Evolutionary conservation across 1,140 invertebrate genomes (phyloP).

Genomic region (Papilio polyxenes): DNA sequence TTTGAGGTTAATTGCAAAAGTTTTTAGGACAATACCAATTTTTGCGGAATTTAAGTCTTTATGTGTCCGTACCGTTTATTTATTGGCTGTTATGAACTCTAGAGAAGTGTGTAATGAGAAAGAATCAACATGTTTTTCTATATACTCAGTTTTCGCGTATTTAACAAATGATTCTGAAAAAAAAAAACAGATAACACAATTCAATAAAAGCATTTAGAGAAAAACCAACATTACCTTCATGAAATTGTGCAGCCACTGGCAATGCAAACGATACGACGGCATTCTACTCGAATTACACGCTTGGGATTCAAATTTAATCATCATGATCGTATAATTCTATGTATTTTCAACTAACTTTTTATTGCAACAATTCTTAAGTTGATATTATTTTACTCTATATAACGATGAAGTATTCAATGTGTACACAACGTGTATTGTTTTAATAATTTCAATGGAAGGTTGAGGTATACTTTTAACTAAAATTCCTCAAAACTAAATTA

Average conservation of each 20-base stretch:
- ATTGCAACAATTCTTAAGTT: neutral
- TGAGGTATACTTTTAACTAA: too few species aligned
- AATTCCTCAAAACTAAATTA: neutral
- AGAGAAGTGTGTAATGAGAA: neutral
- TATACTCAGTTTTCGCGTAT: too few species aligned
- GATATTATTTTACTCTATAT: neutral
- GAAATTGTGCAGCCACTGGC: constrained; percentile 8
- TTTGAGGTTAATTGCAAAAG: constrained; percentile 31
- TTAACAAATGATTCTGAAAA: neutral
- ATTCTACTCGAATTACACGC: constrained; percentile 3
- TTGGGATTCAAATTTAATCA: constrained; percentile 25
- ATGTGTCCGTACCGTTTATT: neutral
- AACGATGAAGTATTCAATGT: neutral
- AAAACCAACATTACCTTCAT: constrained; percentile 1
- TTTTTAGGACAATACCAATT: constrained; percentile 15
- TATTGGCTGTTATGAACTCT: neutral
- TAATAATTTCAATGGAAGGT: neutral
- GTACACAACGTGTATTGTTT: neutral
- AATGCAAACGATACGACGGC: constrained; percentile 17
- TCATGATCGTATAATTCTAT: constrained; percentile 17
- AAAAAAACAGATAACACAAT: neutral
- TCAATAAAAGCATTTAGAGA: constrained; percentile 2
- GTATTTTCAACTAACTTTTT: constrained; percentile 16
- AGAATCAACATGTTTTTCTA: too few species aligned
- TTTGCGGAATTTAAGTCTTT: constrained; percentile 26